Conservation (phyloP, 2,888 invertebrate genomes). For the Meghimatium bilineatum region DNA sequence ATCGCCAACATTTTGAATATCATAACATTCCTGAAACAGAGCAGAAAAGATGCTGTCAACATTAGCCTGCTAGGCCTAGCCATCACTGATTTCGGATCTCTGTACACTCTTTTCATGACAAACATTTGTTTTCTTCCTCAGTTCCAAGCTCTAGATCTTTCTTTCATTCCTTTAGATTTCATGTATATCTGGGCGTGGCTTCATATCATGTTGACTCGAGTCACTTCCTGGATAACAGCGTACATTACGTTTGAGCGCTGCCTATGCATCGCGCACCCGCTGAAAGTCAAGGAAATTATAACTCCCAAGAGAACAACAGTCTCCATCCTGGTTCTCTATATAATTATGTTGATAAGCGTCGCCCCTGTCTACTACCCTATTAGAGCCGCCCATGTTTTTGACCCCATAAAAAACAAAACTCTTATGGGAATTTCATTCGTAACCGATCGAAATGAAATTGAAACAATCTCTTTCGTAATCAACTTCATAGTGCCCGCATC, state of each 20-base stretch:
- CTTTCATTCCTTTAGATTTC: slow-evolving; percentile 23
- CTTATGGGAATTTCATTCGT: slow-evolving; percentile 7
- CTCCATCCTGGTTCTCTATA: slow-evolving; percentile 15
- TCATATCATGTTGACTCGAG: slow-evolving; percentile 29
- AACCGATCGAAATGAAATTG: slow-evolving; percentile 16
- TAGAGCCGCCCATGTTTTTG: not conserved
- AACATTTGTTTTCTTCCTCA: slow-evolving; percentile 24
- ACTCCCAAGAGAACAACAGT: slow-evolving; percentile 23
- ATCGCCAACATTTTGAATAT: slow-evolving; percentile 22
- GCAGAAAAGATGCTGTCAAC: slow-evolving; percentile 17
- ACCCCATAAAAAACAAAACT: slow-evolving; percentile 12
- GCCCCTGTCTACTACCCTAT: slow-evolving; percentile 24
- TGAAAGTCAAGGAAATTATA: slow-evolving; percentile 29
- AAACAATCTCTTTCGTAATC: slow-evolving; percentile 9
- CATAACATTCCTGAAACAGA: slow-evolving; percentile 17
- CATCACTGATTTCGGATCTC: slow-evolving; percentile 13
- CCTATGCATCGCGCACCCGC: slow-evolving; percentile 19
- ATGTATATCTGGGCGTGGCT: slow-evolving; percentile 28
- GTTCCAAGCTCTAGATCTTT: slow-evolving; percentile 14
- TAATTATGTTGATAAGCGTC: slow-evolving; percentile 30
- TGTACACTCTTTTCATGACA: not conserved
- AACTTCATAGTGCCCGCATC: slow-evolving; percentile 15
- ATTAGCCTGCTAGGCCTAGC: slow-evolving; percentile 33
- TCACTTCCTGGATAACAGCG: slow-evolving; percentile 30
- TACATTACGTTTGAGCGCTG: slow-evolving; percentile 36